Evolutionary conservation across 2,113 vertebrate genomes (phyloP), one percentile per base, ranked within the genome.

Genomic region (Paralichthys olivaceus): DNA sequence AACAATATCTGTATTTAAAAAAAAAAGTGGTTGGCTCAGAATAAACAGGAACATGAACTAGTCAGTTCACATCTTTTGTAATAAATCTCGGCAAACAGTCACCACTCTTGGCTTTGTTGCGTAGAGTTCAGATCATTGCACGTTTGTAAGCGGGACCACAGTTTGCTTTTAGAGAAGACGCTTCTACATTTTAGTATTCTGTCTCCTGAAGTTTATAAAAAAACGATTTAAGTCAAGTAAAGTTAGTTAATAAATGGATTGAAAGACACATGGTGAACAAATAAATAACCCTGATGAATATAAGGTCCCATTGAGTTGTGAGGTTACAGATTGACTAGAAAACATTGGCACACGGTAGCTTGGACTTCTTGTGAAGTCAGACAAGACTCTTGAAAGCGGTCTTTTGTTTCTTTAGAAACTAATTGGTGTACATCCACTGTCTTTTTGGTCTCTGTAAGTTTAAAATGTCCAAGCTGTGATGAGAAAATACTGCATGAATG

Each of bases 281-380:
- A 84, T 75, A 89, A 87, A 86, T 79, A 79, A 81, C 82, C 79
- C 83, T 88, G 87, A 90, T 85, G 28, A 86, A 75, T 79, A 75
- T 77, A 74, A 83, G 77, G 72, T 89, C 86, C 78, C 57, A 51
- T 76, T 84, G 25, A 73, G 56, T 83, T 72, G 25, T 79, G 79
- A 91, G 80, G 79, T 86, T 74, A 86, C 81, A 84, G 63, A 84
- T 70, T 71, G 37, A 87, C 70, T 75, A 34, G 32, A 84, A 87
- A 91, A 86, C 75, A 62, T 87, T 90, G 85, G 81, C 89, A 92
- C 89, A 81, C 23, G 56, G 65, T 75, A 86, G 64, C 77, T 77
- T 83, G 65, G 56, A 88, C 83, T 81, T 88, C 78, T 70, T 60
- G 80, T 75, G 86, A 90, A 90, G 84, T 81, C 82, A 83, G 82